Evolutionary conservation across 2,888 invertebrate species (phyloP), one percentile per base, ranked within the genome.

Genomic region (Galeruca laticollis): DNA sequence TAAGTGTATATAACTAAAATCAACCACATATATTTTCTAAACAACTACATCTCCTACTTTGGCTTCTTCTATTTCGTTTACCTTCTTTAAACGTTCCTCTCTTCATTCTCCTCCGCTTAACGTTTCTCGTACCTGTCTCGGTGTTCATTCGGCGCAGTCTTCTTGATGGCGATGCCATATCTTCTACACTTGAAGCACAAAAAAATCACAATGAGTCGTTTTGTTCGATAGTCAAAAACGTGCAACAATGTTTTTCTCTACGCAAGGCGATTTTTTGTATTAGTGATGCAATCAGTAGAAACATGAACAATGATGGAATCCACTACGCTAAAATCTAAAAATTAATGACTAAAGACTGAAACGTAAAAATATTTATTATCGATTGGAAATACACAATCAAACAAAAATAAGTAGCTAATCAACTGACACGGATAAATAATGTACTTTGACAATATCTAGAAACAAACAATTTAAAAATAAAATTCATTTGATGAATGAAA

Each of bases 231-330:
- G 72, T 72, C 75, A 70, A 72, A 74, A 77, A 74, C 82, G 82
- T 83, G 82, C 82, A 83, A 82, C 78, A 81, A 66, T 66, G 52
- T 64, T 81, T 72, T 72, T 83, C 76, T 78, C 79, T 80, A 81
- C 81, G 75, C 78, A 82, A 81, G 80, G 79, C 80, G 80, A 67
- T 69, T 72, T 67, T 72, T 72, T 73, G 68, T 80, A 82, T 83
- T 83, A 82, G 82, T 83, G 82, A 81, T 82, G 82, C 82, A 82
- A 81, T 81, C 81, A 82, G 82, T 78, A 80, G 80, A 81, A 72
- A 79, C 78, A 81, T 82, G 80, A 80, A 80, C 78, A 78, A 66
- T 72, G 76, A 78, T 75, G 66, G 66, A 9, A 66, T 66, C 59
- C 60, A 69, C 65, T 69, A 69, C 65, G 65, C 60, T 65, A 69